Base-by-base conservation (phyloP, 2,113 vertebrate genomes). In the Platichthys stellatus region DNA sequence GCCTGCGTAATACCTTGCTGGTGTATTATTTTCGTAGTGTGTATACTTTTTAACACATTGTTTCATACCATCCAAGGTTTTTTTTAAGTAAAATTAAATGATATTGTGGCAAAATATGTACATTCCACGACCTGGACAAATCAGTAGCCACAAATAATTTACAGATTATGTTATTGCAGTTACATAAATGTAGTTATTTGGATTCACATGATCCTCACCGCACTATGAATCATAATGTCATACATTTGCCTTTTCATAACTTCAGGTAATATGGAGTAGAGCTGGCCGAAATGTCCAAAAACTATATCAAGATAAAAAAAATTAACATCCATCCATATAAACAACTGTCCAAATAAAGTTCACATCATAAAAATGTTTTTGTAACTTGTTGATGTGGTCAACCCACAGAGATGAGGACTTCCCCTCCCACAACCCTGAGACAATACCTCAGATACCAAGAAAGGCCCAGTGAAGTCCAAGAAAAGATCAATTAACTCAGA, bases 391-490 rank as follows among this genome's bases (percentile, higher is more conserved):
- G 71, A 92, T 67, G 82, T 26, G 9, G 86, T 73, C 87, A 88
- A 74, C 92, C 94, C 49, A 93, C 88, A 84, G 92, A 95, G 91
- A 60, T 80, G 9, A 94, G 82, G 80, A 54, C 51, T n/a, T 21
- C n/a, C 18, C 7, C 18, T 5, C n/a, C 5, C 95, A 69, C 90
- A 94, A 84, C 89, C 96, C 88, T 78, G 94, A 88, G 95, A 97
- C 74, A 94, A 95, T 92, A 93, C 95, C 78, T 93, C 93, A 53
- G 97, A 97, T 94, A 93, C 93, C 69, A 96, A 72, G 91, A 98
- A 96, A 92, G 92, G 94, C 83, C 93, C 96, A 85, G 93, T 92
- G 72, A 99, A 97, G 89, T 96, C 97, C 74, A 99, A 97, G 94
- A 99, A 98, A 93, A 96, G 96, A 93, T 93, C 96, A 63, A 90